Evolutionary conservation across 2,113 vertebrate genomes (phyloP), one percentile per base, ranked within the genome.

Genomic region (Sitta europaea): DNA sequence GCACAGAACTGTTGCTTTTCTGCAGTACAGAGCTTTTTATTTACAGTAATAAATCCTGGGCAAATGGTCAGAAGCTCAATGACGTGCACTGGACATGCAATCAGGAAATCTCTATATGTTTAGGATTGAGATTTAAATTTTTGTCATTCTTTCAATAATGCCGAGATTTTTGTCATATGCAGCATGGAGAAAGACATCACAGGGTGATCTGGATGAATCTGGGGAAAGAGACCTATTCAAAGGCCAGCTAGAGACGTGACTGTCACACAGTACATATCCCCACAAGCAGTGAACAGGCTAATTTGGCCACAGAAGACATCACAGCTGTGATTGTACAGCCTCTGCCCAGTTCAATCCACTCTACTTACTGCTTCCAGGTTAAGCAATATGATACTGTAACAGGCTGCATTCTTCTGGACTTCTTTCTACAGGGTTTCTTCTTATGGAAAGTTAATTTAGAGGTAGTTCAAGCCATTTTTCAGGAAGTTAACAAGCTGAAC

Each of bases 81-180:
- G 11, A 53, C 0, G 0, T 65, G 21, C 31, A 20, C 1, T 61
- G 25, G 45, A 53, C 42, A 45, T 10, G 20, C 45, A 90, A 38
- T 9, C 43, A 63, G 43, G 57, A 90, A 81, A 75, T 31, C 45
- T 38, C 45, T 20, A 33, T 11, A 5, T 19, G 8, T 65, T 81
- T 57, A 27, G 40, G 45, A 75, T 23, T 66, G 40, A 68, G 45
- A 47, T 27, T 51, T 57, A 57, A 13, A 12, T 61, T 70, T 72
- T 67, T 47, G 3, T 59, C 62, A 83, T 27, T 66, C 38, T 82
- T 66, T 76, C 16, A 68, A 76, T 67, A 76, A 42, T 24, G 4
- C 45, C 40, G 67, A 80, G 15, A 33, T 61, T 93, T 57, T 29
- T 88, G 19, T 42, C 47, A 74, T 6, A 36, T 2, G 8, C 5